Percentiles rank a stretch among this genome's conserved stretches.
Conservation (phyloP, 2,113 vertebrate genomes). For the Callocephalon fimbriatum region DNA sequence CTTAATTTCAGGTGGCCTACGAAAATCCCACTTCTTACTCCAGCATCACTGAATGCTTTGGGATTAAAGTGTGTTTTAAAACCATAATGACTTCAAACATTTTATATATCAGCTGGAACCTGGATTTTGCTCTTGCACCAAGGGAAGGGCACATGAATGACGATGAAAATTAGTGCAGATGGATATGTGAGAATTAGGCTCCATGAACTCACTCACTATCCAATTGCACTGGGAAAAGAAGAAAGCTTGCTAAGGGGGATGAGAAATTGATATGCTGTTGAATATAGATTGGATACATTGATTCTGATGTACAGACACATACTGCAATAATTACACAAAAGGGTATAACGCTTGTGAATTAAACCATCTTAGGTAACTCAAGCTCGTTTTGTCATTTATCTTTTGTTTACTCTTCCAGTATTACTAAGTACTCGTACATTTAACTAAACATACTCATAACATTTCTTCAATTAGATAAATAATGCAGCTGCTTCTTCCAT, state of each 20-base stretch:
- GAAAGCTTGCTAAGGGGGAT: neutral
- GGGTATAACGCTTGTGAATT: neutral
- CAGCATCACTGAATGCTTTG: neutral
- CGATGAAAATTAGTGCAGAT: neutral
- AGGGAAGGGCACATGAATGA: neutral
- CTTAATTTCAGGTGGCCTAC: neutral
- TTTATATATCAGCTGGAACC: neutral
- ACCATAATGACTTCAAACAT: neutral
- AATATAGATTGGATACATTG: conserved; percentile 35
- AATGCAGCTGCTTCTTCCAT: conserved; percentile 16
- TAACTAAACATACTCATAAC: conserved; percentile 26
- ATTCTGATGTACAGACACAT: conserved; percentile 7
- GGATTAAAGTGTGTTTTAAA: neutral
- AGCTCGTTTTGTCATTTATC: conserved; percentile 45
- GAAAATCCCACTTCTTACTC: neutral
- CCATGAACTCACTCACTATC: neutral
- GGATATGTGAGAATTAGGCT: neutral
- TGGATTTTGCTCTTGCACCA: neutral
- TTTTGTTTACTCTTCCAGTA: conserved; percentile 33
- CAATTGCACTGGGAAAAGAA: neutral
- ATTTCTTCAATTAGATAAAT: conserved; percentile 56
- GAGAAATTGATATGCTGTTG: conserved; percentile 6
- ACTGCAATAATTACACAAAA: neutral
- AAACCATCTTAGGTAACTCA: neutral
- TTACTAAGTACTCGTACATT: conserved; percentile 9